Base-by-base conservation (phyloP, 2,888 invertebrate species). In the Meteorus colon region DNA sequence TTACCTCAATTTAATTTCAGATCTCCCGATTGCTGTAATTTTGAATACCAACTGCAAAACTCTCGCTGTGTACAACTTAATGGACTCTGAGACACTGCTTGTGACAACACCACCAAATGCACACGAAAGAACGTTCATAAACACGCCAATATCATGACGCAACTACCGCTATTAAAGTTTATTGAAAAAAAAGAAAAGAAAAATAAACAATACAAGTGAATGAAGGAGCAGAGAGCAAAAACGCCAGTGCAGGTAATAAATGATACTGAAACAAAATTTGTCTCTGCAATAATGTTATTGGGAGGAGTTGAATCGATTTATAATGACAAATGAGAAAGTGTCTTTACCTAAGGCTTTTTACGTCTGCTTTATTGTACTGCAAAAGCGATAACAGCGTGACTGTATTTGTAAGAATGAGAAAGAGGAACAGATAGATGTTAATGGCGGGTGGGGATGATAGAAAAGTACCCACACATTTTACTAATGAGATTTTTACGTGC, bases 301-400 rank as follows among this genome's bases (percentile, higher is more conserved):
- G n/a, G n/a, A 19, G 1, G 19, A 1, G 4, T 55, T 19, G 4
- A 24, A 55, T 55, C 10, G 10, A 19, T n/a, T 55, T 19, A 55
- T 55, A 19, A 55, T 55, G 19, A 19, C 55, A 55, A 8, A 19
- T 55, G 19, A 55, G 55, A 19, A 19, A 55, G 8, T 55, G 8
- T 55, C 55, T 55, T 55, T 19, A 55, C 19, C 19, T 19, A 19
- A 19, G 55, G 19, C 8, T 8, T 10, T 48, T 55, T 19, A 55
- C 55, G 55, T 19, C 55, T 55, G 55, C 19, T 19, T 48, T 19
- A 10, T n/a, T 55, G 19, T 55, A 55, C 41, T 24, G 19, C 8
- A n/a, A 48, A 16, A 48, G n/a, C n/a, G 48, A 48, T 48, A 48
- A 48, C 48, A n/a, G n/a, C n/a, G 48, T n/a, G 48, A n/a, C 41